Evolutionary conservation across 2,113 vertebrate species (phyloP).

Genomic region (Phalacrocorax aristotelis): DNA sequence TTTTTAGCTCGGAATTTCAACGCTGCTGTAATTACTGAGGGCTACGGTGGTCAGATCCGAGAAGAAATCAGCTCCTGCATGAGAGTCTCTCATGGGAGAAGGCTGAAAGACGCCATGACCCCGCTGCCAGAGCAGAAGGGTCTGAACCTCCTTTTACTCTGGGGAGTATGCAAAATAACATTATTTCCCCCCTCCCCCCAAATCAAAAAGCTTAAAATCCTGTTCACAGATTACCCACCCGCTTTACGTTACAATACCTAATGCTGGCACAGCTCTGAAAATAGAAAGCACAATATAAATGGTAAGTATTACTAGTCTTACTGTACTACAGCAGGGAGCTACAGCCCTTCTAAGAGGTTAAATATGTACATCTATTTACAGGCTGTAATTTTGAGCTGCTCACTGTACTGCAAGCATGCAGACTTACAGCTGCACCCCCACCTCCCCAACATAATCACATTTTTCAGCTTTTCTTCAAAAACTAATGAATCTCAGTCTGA

Average conservation of each 20-base stretch:
- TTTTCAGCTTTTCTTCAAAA: constrained; percentile 26
- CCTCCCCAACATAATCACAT: neutral
- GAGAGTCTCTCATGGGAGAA: constrained; percentile 5
- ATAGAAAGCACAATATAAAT: constrained; percentile 5
- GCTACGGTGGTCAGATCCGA: constrained; percentile 32
- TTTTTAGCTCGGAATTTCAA: constrained; percentile 55
- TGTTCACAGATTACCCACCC: neutral
- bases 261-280: neutral
- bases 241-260: neutral
- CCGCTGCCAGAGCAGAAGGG: neutral
- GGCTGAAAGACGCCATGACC: neutral
- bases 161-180: neutral
- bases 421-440: neutral
- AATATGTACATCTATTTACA: neutral
- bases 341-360: constrained; percentile 8
- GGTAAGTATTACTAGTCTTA: neutral
- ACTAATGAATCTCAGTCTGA: neutral
- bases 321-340: constrained; percentile 16
- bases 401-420: neutral
- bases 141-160: neutral
- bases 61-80: constrained; percentile 20
- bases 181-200: accelerated
- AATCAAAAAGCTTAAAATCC: neutral
- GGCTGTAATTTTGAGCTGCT: neutral
- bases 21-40: constrained; percentile 59